phyloP scores from a whole-genome alignment of 2,113 vertebrate species.

The Rhabdornis inornatus region DNA sequence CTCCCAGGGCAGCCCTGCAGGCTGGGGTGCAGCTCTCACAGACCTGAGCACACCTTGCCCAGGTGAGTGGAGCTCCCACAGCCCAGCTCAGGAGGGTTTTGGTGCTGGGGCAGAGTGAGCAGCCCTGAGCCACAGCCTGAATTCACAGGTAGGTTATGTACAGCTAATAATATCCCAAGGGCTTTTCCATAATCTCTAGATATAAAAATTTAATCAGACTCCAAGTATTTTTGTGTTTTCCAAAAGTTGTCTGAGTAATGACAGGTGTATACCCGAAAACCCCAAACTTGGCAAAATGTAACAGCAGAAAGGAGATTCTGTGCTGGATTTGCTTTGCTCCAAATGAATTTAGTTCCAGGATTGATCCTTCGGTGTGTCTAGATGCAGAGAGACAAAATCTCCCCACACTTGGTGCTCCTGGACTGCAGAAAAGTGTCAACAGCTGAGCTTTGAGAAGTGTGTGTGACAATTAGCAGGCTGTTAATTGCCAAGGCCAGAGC shows the following conservation, averaged over 20 bases:
- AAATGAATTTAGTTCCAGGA: neutral
- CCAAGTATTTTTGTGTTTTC: neutral
- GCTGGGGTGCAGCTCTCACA: neutral
- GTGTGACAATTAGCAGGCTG: neutral
- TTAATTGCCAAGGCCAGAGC: neutral
- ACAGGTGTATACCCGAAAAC: neutral
- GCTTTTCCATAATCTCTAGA: neutral
- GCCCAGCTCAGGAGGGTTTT: neutral
- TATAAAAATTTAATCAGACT: neutral
- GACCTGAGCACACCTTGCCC: no score
- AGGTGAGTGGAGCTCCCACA: fast-evolving
- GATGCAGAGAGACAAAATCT: neutral
- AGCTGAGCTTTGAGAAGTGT: neutral
- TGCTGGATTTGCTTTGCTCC: neutral
- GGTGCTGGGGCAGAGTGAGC: neutral
- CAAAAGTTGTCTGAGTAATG: neutral
- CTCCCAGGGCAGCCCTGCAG: neutral
- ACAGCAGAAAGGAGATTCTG: neutral
- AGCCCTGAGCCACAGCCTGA: fast-evolving
- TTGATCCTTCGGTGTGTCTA: neutral
- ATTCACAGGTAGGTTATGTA: neutral
- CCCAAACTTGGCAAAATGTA: neutral
- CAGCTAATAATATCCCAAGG: neutral
- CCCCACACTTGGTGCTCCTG: neutral
- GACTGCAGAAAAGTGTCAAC: neutral